Percentiles rank a stretch among this genome's conserved stretches.
Conservation (phyloP, 2,888 invertebrate species). For the Rhingia rostrata region DNA sequence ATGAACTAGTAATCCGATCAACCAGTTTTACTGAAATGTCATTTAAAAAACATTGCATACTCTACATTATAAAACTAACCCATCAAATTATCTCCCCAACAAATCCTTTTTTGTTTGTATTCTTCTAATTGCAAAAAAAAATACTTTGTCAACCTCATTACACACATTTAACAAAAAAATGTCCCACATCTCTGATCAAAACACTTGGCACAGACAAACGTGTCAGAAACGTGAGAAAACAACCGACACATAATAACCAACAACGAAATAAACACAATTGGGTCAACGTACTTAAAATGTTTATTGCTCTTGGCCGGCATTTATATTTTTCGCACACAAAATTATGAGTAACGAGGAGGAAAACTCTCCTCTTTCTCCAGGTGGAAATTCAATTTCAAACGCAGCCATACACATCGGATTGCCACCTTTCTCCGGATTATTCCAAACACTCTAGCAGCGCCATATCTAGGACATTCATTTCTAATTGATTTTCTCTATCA, state of each 20-base stretch:
- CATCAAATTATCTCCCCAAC: too few relatives aligned
- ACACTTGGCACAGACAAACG: too few relatives aligned
- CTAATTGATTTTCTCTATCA: conserved; percentile 38
- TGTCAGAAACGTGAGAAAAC: conserved; percentile 1
- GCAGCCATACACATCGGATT: neutral
- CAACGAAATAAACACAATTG: conserved; percentile 17
- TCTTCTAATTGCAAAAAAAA: too few relatives aligned
- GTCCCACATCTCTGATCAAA: too few relatives aligned
- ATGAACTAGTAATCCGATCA: too few relatives aligned
- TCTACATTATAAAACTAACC: too few relatives aligned
- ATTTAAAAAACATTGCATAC: too few relatives aligned
- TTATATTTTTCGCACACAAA: conserved; percentile 10
- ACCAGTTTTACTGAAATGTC: too few relatives aligned
- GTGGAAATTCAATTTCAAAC: conserved; percentile 12
- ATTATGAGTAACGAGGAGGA: conserved; percentile 9
- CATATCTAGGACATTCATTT: conserved; percentile 35
- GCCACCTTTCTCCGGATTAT: neutral
- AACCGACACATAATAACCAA: conserved; percentile 11
- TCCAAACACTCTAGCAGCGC: neutral
- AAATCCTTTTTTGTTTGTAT: too few relatives aligned
- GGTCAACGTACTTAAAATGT: conserved; percentile 33
- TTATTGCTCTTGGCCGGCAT: conserved; percentile 17
- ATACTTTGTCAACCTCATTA: too few relatives aligned
- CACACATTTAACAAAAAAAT: neutral
- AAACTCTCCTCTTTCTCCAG: neutral